These are phyloP conservation scores for Pseudocheirus occidentalis DNA, from an alignment of 2,797 vertebrate species.

Conservation along the genomic window DNA sequence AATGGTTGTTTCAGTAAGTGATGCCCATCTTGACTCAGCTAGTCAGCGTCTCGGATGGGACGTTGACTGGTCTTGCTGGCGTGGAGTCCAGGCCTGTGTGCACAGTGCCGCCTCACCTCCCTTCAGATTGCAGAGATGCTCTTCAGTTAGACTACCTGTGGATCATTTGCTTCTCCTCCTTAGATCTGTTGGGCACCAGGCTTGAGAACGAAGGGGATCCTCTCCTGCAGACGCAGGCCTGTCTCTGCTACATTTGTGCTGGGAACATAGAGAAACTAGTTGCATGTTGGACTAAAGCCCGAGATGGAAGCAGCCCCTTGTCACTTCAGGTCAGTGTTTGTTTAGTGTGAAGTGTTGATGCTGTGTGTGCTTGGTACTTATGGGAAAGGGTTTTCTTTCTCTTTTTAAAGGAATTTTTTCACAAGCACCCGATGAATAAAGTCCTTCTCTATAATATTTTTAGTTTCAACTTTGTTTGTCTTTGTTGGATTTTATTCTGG, in stretches of 20 bases:
- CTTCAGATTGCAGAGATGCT: slow-evolving; percentile 10
- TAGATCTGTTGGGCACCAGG: slow-evolving; percentile 92
- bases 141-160: neutral
- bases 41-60: neutral
- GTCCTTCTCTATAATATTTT: neutral
- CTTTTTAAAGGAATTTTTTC: neutral
- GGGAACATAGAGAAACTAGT: slow-evolving; percentile 96
- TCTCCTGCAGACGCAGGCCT: slow-evolving; percentile 91
- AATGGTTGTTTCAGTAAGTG: neutral
- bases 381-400: neutral
- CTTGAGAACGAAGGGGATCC: slow-evolving; percentile 90
- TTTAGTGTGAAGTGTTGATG: neutral
- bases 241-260: slow-evolving; percentile 97
- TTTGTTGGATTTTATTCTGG: slow-evolving; percentile 25
- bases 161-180: slow-evolving; percentile 23
- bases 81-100: neutral
- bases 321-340: slow-evolving; percentile 91
- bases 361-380: neutral
- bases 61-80: neutral
- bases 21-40: too few species aligned
- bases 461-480: slow-evolving; percentile 1
- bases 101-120: neutral
- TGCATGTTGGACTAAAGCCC: slow-evolving; percentile 93
- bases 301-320: slow-evolving; percentile 89
- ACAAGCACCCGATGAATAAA: neutral